Evolutionary conservation across 2,888 invertebrate species (phyloP).

Genomic region (Euclidia mi): DNA sequence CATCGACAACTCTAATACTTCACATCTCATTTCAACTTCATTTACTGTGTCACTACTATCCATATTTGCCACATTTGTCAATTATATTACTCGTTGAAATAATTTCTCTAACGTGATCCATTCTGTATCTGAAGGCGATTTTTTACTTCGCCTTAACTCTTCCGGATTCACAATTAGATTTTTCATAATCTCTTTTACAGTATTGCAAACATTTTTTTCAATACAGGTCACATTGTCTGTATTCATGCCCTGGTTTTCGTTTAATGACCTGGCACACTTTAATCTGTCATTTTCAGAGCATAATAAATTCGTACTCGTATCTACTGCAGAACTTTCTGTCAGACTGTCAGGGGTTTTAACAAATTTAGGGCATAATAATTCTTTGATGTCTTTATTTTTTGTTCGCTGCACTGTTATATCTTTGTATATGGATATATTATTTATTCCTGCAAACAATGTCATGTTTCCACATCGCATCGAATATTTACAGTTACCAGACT

Average conservation of each 20-base stretch:
- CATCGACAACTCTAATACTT: conserved; percentile 24
- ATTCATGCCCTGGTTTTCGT: neutral
- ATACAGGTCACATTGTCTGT: neutral
- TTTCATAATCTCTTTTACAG: conserved; percentile 51
- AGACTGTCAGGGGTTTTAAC: conserved; percentile 18
- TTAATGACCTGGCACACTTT: conserved; percentile 9
- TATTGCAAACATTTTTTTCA: conserved; percentile 30
- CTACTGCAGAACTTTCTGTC: neutral
- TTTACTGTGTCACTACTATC: conserved; percentile 37
- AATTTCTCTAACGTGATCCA: conserved; percentile 52
- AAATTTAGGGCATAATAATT: conserved; percentile 36
- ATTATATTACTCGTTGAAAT: conserved; percentile 43
- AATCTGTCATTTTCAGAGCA: conserved; percentile 8
- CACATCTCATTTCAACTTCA: conserved; percentile 49
- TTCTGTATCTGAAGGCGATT: conserved; percentile 32
- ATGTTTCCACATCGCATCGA: too few species aligned
- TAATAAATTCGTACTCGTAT: too few species aligned
- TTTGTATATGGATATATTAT: conserved; percentile 21
- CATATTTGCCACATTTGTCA: conserved; percentile 29
- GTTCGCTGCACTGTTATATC: conserved; percentile 2
- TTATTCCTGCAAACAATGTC: too few species aligned
- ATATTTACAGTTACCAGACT: too few species aligned
- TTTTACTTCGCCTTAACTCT: neutral
- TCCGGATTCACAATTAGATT: conserved; percentile 35
- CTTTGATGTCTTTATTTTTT: conserved; percentile 15